A percentile compares a stretch with the other conserved stretches of the same genome.
phyloP scores from a whole-genome alignment of 2,797 vertebrate genomes.

The Clamator glandarius region DNA sequence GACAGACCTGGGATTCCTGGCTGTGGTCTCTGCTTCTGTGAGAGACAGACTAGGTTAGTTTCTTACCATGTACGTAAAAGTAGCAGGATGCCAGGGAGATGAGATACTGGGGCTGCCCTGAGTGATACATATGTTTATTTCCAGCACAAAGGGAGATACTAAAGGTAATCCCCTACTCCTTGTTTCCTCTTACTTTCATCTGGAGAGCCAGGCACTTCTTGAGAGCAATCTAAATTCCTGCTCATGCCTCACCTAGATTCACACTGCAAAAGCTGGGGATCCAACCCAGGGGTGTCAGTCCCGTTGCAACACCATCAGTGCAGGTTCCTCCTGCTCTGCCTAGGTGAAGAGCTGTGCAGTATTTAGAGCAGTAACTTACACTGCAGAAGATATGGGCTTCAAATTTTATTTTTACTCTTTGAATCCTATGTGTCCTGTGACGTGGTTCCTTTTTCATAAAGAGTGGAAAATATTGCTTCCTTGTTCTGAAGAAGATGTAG shows the following conservation, averaged over 20 bases:
- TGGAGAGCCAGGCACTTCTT: neutral
- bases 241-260: neutral
- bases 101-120: neutral
- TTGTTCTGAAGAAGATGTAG: neutral
- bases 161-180: neutral
- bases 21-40: neutral
- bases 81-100: neutral
- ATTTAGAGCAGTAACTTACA: neutral
- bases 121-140: neutral
- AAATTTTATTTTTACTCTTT: neutral
- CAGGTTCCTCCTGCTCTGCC: neutral
- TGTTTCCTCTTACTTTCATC: neutral
- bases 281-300: neutral
- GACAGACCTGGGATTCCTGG: neutral
- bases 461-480: neutral
- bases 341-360: neutral
- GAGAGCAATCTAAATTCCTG: neutral
- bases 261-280: neutral
- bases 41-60: neutral
- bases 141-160: neutral
- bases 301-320: neutral
- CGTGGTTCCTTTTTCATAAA: neutral
- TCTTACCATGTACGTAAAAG: neutral
- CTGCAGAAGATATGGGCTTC: neutral
- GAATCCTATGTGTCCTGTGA: slow-evolving; percentile 6